Base-by-base conservation (phyloP, 2,888 invertebrate species). In the Caenorhabditis panamensis region DNA sequence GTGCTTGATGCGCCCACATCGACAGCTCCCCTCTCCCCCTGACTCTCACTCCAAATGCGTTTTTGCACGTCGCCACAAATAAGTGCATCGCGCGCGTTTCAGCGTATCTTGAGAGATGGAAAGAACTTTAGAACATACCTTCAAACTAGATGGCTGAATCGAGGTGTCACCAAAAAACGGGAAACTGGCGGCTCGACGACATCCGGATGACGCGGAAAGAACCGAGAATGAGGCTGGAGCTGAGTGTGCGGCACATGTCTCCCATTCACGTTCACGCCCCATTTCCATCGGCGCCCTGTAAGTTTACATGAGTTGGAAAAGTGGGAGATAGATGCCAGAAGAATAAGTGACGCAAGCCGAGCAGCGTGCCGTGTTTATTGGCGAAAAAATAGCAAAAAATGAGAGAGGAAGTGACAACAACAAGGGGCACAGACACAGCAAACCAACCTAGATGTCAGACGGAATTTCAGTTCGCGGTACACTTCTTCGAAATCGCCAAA, bases 101-200 rank as follows among this genome's bases (percentile, higher is more conserved):
- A 28, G 28, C 54, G 26, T 28, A 11, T n/a, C n/a, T n/a, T n/a
- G n/a, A n/a, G n/a, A n/a, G n/a, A n/a, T n/a, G n/a, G n/a, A n/a
- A n/a, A n/a, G n/a, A 24, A 54, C 5, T 2, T 11, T 11, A 20
- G 9, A 56, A 56, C 76, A 53, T 11, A 81, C 81, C 68, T 81
- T 81, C 63, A 81, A 53, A 67, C 72, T 81, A 1, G 77, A 72
- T 18, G 77, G 36, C 36, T 81, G 81, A 51, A 81, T 63, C 11
- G 72, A 58, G 4, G 77, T 72, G 37, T 81, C 84, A 31, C 86
- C 86, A 36, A 86, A 82, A 54, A 86, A 81, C n/a, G 89, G 89
- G 59, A 89, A 89, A 44, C 88, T 88, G 47, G 89, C 87, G 18
- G 89, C 89, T 75, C 89, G 81, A 51, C 88, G 82, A 63, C 88